Evolutionary conservation across 1,140 invertebrate genomes (phyloP), one percentile per base, ranked within the genome.

Genomic region (Drosophila nigrodunni): DNA sequence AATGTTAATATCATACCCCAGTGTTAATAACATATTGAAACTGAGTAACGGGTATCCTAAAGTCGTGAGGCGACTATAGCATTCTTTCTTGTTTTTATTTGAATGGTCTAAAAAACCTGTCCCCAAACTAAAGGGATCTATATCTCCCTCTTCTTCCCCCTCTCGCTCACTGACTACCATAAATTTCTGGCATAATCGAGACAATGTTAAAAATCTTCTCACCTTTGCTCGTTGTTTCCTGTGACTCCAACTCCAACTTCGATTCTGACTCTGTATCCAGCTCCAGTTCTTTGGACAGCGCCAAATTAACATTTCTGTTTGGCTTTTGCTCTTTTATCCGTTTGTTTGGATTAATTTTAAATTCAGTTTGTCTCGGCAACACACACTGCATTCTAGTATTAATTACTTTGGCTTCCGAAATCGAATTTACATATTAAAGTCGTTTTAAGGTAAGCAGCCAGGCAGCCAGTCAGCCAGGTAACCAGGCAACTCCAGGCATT

Each of bases 381-480:
- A 18, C 52, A 37, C 77, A 79, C 80, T 77, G 82, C 87, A 90
- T 90, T 90, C 87, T 88, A 79, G 88, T 90, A 90, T 90, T 90
- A 90, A 91, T 91, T 91, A 91, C 89, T 91, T 91, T 91, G 85
- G 89, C 89, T 91, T 91, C 89, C 89, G 89, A 91, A 91, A 91
- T 91, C 89, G 89, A 91, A 91, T 91, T 91, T 91, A 91, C 89
- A 91, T 91, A 91, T 91, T 91, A 89, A 91, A 91, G 83, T 91
- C 89, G 80, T 91, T 91, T 91, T 77, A 76, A 83, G 78, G 78
- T 78, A 90, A 72, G 41, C 59, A 77, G 62, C 52, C 50, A 83
- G 78, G 13, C 60, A 52, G 55, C 10, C 52, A 65, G 49, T 8
- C 50, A 52, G 65, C 66, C 76, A 69, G 77, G n/a, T 39, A 59